Evolutionary conservation across 2,888 invertebrate species (phyloP), one percentile per base, ranked within the genome.

Genomic region (Lypha dubia): DNA sequence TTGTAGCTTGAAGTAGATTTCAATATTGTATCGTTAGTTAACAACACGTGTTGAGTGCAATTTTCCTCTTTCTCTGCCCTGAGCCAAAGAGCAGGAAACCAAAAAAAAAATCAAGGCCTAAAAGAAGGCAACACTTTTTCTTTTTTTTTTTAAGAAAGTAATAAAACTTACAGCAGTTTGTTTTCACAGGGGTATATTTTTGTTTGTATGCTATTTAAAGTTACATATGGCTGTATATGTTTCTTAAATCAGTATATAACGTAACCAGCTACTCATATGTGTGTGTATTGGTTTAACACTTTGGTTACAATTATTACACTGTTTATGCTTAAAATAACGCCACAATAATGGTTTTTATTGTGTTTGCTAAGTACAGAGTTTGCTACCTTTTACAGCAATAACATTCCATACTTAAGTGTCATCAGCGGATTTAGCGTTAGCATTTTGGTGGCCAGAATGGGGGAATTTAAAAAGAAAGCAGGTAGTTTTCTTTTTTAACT

Each of bases 1-100:
- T 68, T 53, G 56, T 63, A 65, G 28, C 76, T n/a, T 53, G 32
- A 17, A 17, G 5, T 24, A 17, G 5, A 51, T 68, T 74, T 62
- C 38, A 74, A 74, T 62, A 46, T 67, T 76, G n/a, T 67, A 35
- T 70, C 28, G 41, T 38, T 24, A 22, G 44, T 67, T 58, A 20
- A 4, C 20, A 62, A 28, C 51, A 62, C 77, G 60, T 77, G 68
- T 62, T 65, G 76, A 44, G 67, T 68, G 74, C 75, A 81, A 75
- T 49, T 77, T 77, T 74, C 28, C 6, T 11, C 28, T 11, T 35
- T 35, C 41, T 20, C 24, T 41, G 58, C 28, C 28, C 58, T 15
- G 24, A 68, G 46, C 32, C 3, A 46, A 76, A 11, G 35, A 32
- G 1, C 8, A 8, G 22, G 8, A 56, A 49, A 41, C 28, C 38